Evolutionary conservation across 2,113 vertebrate species (phyloP).

Genomic region (Atherinomorus stipes): DNA sequence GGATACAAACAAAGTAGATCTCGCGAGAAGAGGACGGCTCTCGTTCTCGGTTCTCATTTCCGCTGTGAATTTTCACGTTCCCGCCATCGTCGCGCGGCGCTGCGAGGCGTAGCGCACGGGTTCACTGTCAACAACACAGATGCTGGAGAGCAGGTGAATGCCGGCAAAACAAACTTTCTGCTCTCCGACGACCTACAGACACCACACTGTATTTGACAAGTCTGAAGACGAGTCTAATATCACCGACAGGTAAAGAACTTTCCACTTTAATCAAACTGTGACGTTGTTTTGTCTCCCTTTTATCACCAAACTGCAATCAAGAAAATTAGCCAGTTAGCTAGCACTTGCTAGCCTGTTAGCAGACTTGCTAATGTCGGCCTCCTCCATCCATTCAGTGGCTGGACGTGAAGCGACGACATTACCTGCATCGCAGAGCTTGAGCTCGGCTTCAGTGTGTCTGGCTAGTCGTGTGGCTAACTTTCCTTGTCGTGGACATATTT

Average conservation of each 20-base stretch:
- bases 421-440: not conserved
- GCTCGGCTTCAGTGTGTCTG: not conserved
- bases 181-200: slow-evolving; percentile 20
- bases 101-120: slow-evolving; percentile 63
- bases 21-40: slow-evolving; percentile 47
- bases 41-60: slow-evolving; percentile 62
- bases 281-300: slow-evolving; percentile 50
- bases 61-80: slow-evolving; percentile 83
- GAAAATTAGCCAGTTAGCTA: slow-evolving; percentile 72
- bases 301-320: slow-evolving; percentile 61
- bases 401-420: slow-evolving; percentile 41
- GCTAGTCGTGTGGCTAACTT: not conserved
- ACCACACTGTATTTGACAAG: slow-evolving; percentile 5
- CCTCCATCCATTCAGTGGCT: slow-evolving; percentile 66
- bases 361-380: slow-evolving; percentile 72
- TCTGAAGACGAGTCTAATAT: slow-evolving; percentile 4
- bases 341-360: slow-evolving; percentile 63
- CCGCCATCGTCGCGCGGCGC: slow-evolving; percentile 82
- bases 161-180: slow-evolving; percentile 74
- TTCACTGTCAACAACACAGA: slow-evolving; percentile 79
- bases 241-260: slow-evolving; percentile 54
- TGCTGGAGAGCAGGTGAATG: slow-evolving; percentile 65
- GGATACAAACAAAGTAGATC: not conserved
- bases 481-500: not conserved
- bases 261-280: not conserved